Evolutionary conservation across 2,113 vertebrate species (phyloP), one percentile per base, ranked within the genome.

Genomic region (Pterophyllum scalare): DNA sequence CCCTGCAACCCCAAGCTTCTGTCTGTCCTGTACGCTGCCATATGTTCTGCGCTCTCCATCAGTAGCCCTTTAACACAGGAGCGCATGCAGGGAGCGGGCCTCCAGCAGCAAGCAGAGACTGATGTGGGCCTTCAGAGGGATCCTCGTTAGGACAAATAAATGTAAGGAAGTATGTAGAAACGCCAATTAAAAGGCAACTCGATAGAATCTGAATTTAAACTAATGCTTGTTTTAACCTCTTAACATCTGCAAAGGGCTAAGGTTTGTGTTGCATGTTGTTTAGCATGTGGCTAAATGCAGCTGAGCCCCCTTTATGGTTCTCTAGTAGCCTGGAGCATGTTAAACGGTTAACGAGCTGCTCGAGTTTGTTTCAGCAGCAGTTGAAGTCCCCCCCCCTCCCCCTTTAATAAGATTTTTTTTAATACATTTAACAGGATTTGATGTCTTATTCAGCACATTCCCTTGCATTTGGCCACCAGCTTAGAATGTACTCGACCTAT

Each of bases 11-110:
- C 49, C 12, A 1, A 74, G 74, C 77, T 64, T 80, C 65, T 81
- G 82, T 75, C 77, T 17, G 22, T 61, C 76, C 62, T 72, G 80
- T 77, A 83, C 60, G 14, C 33, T 1, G 38, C 87, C 89, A 89
- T 85, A 88, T 88, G 88, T 82, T 64, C 67, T 49, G 56, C 64
- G 78, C 65, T 86, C 33, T 58, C 80, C 80, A 78, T 22, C 57
- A n/a, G 77, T 33, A 75, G 70, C 70, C 43, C 22, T 77, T 80
- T 52, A 67, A 65, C 77, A 40, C 49, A 5, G 64, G 35, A 10
- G 52, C 12, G 17, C 12, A 13, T 57, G 76, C 17, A 4, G 60
- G 20, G 24, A 75, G 74, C 80, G 81, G 77, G 59, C 61, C 79
- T 6, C 38, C 40, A 77, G 65, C 76, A 64, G 28, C 61, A 52